Base-by-base conservation (phyloP, 2,797 vertebrate species). In the Uromys caudimaculatus region DNA sequence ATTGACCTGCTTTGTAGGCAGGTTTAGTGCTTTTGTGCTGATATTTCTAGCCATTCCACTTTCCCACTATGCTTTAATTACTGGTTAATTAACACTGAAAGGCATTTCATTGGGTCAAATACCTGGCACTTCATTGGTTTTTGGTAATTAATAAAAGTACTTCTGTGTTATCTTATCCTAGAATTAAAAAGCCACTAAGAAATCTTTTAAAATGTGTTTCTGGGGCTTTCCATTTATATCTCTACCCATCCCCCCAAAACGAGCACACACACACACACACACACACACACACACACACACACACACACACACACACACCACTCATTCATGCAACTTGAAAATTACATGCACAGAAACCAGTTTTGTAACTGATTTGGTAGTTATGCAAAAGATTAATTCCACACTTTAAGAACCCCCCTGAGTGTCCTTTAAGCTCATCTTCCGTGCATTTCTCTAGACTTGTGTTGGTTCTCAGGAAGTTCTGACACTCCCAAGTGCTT, bases 361-460 rank as follows among this genome's bases (percentile, higher is more conserved):
- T 71, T 93, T 76, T 89, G 50, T 86, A 93, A 87, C 12, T 91
- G 76, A 62, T n/a, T 96, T 58, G 86, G 1, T 58, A 93, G 77
- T 24, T 75, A 44, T 29, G 52, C 7, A 79, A 94, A 92, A 93
- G 50, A 95, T 84, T 76, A 85, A 91, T 73, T 85, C 23, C 19
- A 87, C 41, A 79, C 23, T 92, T 90, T 82, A 69, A 81, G 91
- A 50, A 24, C 29, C 41, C 78, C 44, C 16, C 83, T 35, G 62
- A 9, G 19, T 89, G 14, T 89, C 67, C 78, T 89, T n/a, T 76
- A 85, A 93, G 11, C 86, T 88, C 19, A 0, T 24, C 27, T 71
- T 44, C 24, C 50, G 21, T 79, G 64, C 32, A 16, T 92, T 90
- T 95, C 79, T 85, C 27, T 77, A 85, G 83, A 64, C 6, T 78